Evolutionary conservation across 2,113 vertebrate species (phyloP), one percentile per base, ranked within the genome.

Genomic region (Herpetotheres cachinnans): DNA sequence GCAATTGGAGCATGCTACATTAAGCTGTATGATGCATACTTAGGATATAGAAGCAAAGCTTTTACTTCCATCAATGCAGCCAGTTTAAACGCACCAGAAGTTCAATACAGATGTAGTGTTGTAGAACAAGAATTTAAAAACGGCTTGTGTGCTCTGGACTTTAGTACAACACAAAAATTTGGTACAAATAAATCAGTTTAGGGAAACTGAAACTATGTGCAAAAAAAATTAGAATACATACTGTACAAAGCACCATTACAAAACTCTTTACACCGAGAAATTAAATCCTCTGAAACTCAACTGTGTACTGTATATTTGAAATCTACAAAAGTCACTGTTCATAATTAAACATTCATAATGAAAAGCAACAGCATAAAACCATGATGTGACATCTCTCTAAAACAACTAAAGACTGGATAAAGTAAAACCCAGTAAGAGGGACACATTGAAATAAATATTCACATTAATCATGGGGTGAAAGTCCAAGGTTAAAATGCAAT

Each of bases 171-270:
- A 95, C 79, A 86, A 94, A 88, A 58, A 92, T 95, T 96, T 96
- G 97, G 90, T 97, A 97, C 97, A 98, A 98, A 98, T 97, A 97
- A 97, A 97, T 97, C 97, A 97, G 96, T 97, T 95, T 74, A 88
- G 93, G 97, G 95, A 97, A 98, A 98, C 98, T 97, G 97, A 98
- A 98, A 96, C 97, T 98, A 98, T 98, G 98, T 98, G 98, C 98
- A 98, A 98, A 98, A 94, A 97, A 96, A 93, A 90, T 92, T 93
- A 98, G 97, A 97, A 97, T 98, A 98, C 97, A 97, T 97, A 98
- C 97, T 98, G 97, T 98, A 97, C 97, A 98, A 96, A 98, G 97
- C 97, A 97, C 97, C 97, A 97, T 97, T 97, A 97, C 91, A 97
- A 98, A 97, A 97, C 90, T 98, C 96, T 98, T 97, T 98, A 98